These are phyloP conservation scores for Nephila pilipes DNA, from an alignment of 1,140 invertebrate species.

Conservation along the genomic window DNA sequence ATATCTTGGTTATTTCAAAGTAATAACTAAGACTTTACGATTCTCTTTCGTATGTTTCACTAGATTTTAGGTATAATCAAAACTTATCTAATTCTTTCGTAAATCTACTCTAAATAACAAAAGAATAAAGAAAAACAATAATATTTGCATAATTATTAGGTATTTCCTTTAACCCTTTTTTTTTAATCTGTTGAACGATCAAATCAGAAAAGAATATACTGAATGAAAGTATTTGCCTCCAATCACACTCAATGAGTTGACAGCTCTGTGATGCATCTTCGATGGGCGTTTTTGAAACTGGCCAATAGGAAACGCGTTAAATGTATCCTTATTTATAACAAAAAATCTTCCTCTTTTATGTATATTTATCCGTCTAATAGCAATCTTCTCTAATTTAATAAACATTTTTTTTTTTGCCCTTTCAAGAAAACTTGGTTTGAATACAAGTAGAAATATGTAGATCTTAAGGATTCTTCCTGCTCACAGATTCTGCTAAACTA, in stretches of 20 bases:
- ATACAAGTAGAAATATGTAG: too few species aligned
- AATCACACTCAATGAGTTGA: slow-evolving; percentile 21
- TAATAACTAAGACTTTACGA: too few species aligned
- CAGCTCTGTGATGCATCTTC: slow-evolving; percentile 12
- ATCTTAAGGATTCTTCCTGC: too few species aligned
- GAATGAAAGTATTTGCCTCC: slow-evolving; percentile 20
- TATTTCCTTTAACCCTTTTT: background rate
- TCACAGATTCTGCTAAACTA: too few species aligned
- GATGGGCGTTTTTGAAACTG: slow-evolving; percentile 15
- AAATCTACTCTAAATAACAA: background rate
- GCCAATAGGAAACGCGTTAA: background rate
- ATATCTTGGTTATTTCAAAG: too few species aligned
- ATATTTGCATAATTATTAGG: background rate
- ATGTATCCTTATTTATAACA: background rate
- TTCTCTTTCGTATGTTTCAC: too few species aligned
- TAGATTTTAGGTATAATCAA: too few species aligned
- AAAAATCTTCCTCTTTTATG: background rate
- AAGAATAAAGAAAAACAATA: background rate
- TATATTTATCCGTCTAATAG: too few species aligned
- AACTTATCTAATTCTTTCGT: background rate
- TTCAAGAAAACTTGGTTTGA: too few species aligned
- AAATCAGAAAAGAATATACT: background rate
- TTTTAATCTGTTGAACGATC: background rate
- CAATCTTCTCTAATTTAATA: too few species aligned
- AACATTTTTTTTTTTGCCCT: too few species aligned